phyloP scores from a whole-genome alignment of 2,113 vertebrate genomes.

The Danionella cerebrum region DNA sequence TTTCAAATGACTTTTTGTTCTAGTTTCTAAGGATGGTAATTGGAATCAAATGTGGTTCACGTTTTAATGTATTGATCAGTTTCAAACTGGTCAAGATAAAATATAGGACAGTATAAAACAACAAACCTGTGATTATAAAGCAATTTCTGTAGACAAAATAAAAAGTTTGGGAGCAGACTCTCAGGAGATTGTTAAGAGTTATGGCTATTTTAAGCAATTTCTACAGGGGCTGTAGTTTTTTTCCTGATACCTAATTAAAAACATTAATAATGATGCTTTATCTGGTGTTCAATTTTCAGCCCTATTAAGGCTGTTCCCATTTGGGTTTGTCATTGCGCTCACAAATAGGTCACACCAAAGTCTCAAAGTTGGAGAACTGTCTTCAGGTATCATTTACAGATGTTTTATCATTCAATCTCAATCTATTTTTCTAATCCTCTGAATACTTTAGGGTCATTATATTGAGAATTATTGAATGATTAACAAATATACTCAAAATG shows the following conservation, averaged over 20 bases:
- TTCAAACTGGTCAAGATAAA: background rate
- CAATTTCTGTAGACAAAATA: background rate
- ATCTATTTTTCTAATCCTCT: background rate
- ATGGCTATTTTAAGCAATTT: slow-evolving; percentile 50
- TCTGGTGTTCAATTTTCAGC: slow-evolving; percentile 63
- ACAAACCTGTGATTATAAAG: no score
- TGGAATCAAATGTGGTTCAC: background rate
- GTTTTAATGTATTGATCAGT: background rate
- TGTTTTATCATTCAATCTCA: background rate
- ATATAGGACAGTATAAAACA: no score
- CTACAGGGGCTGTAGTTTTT: slow-evolving; percentile 50
- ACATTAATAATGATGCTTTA: slow-evolving; percentile 67
- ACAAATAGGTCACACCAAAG: slow-evolving; percentile 59
- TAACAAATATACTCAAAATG: no score
- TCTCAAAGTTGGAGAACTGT: slow-evolving; percentile 49
- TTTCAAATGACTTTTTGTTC: slow-evolving; percentile 31
- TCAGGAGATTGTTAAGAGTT: slow-evolving; percentile 40
- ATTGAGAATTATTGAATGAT: no score
- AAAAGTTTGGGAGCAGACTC: slow-evolving; percentile 36
- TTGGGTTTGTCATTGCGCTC: slow-evolving; percentile 48
- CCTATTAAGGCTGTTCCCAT: slow-evolving; percentile 62
- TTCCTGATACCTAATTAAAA: slow-evolving; percentile 67
- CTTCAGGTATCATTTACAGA: slow-evolving; percentile 26
- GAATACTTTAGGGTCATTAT: no score
- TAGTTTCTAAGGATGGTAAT: slow-evolving; percentile 37